These are phyloP conservation scores for Laticauda colubrina DNA, from an alignment of 2,113 vertebrate species.

Conservation along the genomic window DNA sequence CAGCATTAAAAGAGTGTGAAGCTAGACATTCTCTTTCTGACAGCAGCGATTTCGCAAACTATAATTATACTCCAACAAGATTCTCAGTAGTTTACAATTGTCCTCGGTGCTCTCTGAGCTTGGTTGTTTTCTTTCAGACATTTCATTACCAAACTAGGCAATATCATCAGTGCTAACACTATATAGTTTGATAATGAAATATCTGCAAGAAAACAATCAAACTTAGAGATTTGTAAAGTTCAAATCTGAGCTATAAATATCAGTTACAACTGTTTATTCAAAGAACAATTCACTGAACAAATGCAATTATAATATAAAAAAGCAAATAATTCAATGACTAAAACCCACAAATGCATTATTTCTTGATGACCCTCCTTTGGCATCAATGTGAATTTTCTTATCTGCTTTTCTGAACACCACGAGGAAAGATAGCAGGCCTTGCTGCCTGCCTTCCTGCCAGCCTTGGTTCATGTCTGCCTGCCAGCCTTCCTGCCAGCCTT, in stretches of 20 bases:
- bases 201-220: background rate
- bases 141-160: background rate
- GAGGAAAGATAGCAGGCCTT: background rate
- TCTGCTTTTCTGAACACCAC: background rate
- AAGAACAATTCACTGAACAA: background rate
- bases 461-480: no score
- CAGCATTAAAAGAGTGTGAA: background rate
- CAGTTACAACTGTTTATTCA: background rate
- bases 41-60: background rate
- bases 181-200: background rate
- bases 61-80: background rate
- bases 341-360: background rate
- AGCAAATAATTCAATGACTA: background rate
- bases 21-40: background rate
- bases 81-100: background rate
- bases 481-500: no score
- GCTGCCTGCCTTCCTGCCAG: no score
- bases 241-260: background rate
- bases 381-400: background rate
- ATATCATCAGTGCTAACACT: background rate
- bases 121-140: background rate
- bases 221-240: background rate
- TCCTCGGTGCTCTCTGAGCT: background rate
- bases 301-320: background rate
- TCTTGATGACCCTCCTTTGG: background rate